Conservation (phyloP, 2,113 vertebrate species). For the Neolamprologus kungweensis region DNA sequence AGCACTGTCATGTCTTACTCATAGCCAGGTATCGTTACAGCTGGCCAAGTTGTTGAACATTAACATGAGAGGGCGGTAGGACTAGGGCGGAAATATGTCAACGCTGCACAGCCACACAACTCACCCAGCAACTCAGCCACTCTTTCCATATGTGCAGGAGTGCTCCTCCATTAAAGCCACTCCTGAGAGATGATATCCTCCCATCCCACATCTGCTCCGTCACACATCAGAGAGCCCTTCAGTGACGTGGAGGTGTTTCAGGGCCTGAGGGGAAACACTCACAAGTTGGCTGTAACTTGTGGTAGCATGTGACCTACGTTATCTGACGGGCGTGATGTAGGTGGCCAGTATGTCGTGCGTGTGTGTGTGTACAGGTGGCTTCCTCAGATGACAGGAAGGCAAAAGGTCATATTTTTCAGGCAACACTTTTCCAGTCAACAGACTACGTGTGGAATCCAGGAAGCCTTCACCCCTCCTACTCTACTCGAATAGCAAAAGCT, state of each 20-base stretch:
- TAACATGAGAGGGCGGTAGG: not conserved
- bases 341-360: not conserved
- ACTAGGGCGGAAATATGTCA: not conserved
- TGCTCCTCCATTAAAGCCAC: slow-evolving; percentile 14
- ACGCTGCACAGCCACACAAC: not conserved
- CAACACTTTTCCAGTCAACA: slow-evolving; percentile 33
- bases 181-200: slow-evolving; percentile 26
- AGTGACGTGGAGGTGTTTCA: not conserved
- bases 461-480: slow-evolving; percentile 25
- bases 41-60: not conserved
- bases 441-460: slow-evolving; percentile 23
- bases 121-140: slow-evolving; percentile 10
- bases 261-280: not conserved
- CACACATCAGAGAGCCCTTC: not conserved
- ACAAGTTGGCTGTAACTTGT: slow-evolving; percentile 36
- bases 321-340: not conserved
- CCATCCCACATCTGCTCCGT: slow-evolving; percentile 25
- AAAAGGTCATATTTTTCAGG: slow-evolving; percentile 40
- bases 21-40: not conserved
- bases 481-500: slow-evolving; percentile 29
- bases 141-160: not conserved
- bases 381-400: slow-evolving; percentile 29
- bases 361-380: slow-evolving; percentile 35
- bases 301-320: slow-evolving; percentile 18
- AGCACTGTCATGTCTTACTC: not conserved